Percentiles rank a stretch among this genome's conserved stretches.
Conservation (phyloP, 2,797 vertebrate genomes). For the Dromococcyx pavoninus region DNA sequence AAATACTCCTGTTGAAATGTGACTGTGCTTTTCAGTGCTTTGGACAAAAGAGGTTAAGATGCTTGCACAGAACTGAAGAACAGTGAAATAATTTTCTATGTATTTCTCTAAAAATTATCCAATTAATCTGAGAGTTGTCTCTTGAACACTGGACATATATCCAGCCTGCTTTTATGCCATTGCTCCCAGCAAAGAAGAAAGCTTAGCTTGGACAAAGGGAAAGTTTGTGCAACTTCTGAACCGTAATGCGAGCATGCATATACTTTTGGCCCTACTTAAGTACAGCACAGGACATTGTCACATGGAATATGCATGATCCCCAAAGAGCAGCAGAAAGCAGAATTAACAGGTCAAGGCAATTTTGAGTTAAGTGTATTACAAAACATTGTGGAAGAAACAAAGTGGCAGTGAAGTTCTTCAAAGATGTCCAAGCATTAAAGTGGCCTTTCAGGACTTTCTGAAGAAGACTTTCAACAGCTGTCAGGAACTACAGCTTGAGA, state of each 20-base stretch:
- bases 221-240: neutral
- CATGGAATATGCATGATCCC: neutral
- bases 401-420: neutral
- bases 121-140: neutral
- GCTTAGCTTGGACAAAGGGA: neutral
- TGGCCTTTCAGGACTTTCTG: neutral
- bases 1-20: neutral
- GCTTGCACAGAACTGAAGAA: neutral
- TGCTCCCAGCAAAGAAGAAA: neutral
- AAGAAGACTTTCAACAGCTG: neutral
- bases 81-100: neutral
- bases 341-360: neutral
- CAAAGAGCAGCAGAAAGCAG: neutral
- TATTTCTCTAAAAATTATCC: neutral
- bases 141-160: neutral
- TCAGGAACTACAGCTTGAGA: neutral
- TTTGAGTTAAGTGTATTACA: neutral
- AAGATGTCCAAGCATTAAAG: neutral
- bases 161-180: neutral
- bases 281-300: neutral
- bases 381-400: neutral
- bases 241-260: neutral
- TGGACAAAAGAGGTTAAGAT: neutral
- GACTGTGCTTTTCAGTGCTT: neutral
- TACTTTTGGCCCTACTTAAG: neutral